A percentile compares a stretch with the other conserved stretches of the same genome.
phyloP scores from a whole-genome alignment of 2,113 vertebrate species.

The Phyllopteryx taeniolatus region DNA sequence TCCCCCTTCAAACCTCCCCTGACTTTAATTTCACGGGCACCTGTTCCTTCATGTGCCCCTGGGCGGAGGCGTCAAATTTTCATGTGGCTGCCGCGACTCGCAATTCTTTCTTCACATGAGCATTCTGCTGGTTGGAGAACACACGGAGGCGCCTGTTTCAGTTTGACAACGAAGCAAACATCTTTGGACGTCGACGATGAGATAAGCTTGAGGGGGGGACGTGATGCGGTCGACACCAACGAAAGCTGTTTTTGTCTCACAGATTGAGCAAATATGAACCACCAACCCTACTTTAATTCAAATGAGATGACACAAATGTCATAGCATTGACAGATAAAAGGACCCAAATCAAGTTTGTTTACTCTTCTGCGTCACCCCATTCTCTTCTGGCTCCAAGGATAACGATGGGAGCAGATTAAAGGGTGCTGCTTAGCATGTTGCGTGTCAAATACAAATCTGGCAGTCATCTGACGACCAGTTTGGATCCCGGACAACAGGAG shows the following conservation, averaged over 20 bases:
- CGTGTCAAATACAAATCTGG: background rate
- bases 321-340: background rate
- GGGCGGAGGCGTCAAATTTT: slow-evolving; percentile 49
- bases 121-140: background rate
- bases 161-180: background rate
- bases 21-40: slow-evolving; percentile 71
- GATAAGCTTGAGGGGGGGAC: background rate
- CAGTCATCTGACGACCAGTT: slow-evolving; percentile 30
- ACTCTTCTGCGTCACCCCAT: background rate
- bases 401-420: background rate
- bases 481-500: slow-evolving; percentile 55
- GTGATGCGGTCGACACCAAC: background rate
- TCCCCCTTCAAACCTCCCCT: slow-evolving; percentile 33
- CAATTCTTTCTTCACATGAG: slow-evolving; percentile 20
- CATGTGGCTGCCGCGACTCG: slow-evolving; percentile 42
- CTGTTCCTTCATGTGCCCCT: slow-evolving; percentile 59
- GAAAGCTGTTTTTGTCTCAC: background rate
- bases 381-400: background rate
- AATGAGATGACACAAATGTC: background rate
- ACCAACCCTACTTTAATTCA: background rate
- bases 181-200: background rate
- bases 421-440: background rate
- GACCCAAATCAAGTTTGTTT: background rate
- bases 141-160: background rate
- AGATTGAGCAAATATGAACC: background rate